These are phyloP conservation scores for Hyla sarda DNA, from an alignment of 2,113 vertebrate species.

Conservation along the genomic window DNA sequence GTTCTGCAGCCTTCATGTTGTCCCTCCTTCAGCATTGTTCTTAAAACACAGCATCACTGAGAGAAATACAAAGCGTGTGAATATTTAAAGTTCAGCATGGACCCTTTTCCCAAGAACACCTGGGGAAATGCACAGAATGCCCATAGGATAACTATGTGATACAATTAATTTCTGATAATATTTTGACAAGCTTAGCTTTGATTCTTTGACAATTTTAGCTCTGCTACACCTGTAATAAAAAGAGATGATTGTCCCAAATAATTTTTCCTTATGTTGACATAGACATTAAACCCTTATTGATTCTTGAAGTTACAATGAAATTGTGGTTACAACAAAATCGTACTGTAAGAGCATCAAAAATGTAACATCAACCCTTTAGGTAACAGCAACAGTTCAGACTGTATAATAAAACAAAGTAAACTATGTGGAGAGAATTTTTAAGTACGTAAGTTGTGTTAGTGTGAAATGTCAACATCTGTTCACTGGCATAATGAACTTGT, in stretches of 20 bases:
- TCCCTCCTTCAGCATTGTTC: too few relatives aligned
- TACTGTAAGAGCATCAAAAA: background rate
- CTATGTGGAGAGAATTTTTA: constrained; percentile 1
- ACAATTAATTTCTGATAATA: too few relatives aligned
- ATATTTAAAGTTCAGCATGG: too few relatives aligned
- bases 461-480: constrained; percentile 56
- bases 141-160: too few relatives aligned
- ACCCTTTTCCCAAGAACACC: too few relatives aligned
- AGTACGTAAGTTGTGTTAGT: constrained; percentile 1
- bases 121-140: too few relatives aligned
- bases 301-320: background rate
- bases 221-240: background rate
- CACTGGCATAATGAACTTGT: constrained; percentile 32
- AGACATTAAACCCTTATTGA: background rate
- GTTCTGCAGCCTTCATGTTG: too few relatives aligned
- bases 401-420: constrained; percentile 4
- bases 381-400: constrained; percentile 31
- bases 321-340: background rate
- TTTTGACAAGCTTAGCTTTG: background rate
- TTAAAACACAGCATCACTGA: too few relatives aligned
- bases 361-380: background rate
- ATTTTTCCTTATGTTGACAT: background rate
- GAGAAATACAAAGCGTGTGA: too few relatives aligned
- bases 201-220: too few relatives aligned
- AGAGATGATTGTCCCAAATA: background rate